A percentile compares a stretch with the other conserved stretches of the same genome.
Conservation (phyloP, 2,113 vertebrate genomes). For the Odocoileus hemionus region DNA sequence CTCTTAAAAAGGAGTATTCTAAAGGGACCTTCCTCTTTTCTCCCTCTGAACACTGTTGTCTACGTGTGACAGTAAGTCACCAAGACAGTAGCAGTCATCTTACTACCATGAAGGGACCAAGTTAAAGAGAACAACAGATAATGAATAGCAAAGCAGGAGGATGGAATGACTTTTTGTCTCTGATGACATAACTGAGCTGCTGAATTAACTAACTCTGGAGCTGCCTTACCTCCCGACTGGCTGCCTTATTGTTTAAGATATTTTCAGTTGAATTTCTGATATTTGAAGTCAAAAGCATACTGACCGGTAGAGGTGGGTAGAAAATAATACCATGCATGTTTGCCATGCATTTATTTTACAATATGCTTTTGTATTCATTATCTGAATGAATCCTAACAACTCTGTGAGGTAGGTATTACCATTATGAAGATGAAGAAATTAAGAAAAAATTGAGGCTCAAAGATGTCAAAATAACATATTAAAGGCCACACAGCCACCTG, state of each 20-base stretch:
- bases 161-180: background rate
- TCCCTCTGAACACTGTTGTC: background rate
- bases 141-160: slow-evolving; percentile 11
- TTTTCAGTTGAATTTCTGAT: slow-evolving; percentile 40
- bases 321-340: slow-evolving; percentile 44
- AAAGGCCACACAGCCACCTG: background rate
- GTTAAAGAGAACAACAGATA: background rate
- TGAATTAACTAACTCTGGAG: slow-evolving; percentile 11
- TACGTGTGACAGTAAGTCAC: background rate
- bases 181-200: background rate
- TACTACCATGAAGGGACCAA: background rate
- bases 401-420: slow-evolving; percentile 11
- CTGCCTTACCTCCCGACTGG: background rate
- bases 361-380: slow-evolving; percentile 11
- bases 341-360: background rate
- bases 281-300: slow-evolving; percentile 50
- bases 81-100: background rate
- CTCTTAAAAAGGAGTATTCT: background rate
- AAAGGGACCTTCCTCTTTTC: background rate
- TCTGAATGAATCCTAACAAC: slow-evolving; percentile 12
- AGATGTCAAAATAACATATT: slow-evolving; percentile 40
- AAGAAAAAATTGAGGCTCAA: background rate
- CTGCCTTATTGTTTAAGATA: slow-evolving; percentile 38
- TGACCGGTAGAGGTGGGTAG: slow-evolving; percentile 16
- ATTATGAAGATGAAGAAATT: slow-evolving; percentile 29